A percentile compares a stretch with the other conserved stretches of the same genome.
These are phyloP conservation scores for Danio aesculapii DNA, from an alignment of 2,797 vertebrate genomes.

Conservation along the genomic window DNA sequence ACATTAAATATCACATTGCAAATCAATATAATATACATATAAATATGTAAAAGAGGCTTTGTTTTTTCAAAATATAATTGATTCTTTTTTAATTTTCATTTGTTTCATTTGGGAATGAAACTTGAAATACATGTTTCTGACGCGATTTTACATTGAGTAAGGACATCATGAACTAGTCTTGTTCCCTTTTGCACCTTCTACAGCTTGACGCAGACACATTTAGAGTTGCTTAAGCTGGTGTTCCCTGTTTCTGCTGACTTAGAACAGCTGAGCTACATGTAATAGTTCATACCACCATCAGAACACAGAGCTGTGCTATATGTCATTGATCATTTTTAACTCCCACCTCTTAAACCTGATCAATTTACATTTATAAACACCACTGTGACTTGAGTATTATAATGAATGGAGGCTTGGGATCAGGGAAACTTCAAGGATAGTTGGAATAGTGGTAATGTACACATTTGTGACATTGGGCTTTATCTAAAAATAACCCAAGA, in stretches of 20 bases:
- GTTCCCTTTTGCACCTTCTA: constrained; percentile 16
- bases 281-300: neutral
- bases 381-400: neutral
- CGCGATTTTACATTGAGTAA: neutral
- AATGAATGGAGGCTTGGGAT: neutral
- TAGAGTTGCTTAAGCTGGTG: constrained; percentile 41
- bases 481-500: neutral
- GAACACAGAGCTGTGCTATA: constrained; percentile 20
- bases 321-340: constrained; percentile 10
- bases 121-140: neutral
- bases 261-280: constrained; percentile 33
- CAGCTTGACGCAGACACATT: constrained; percentile 37
- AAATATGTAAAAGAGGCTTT: neutral
- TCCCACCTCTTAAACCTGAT: neutral
- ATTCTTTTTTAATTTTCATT: neutral
- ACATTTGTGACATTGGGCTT: neutral
- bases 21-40: neutral
- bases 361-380: neutral
- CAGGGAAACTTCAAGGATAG: neutral
- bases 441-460: neutral
- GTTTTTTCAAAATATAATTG: neutral
- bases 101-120: neutral
- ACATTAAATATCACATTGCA: neutral
- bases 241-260: constrained; percentile 38
- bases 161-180: constrained; percentile 16